phyloP scores from a whole-genome alignment of 1,140 invertebrate genomes.

The Melitaea cinxia region DNA sequence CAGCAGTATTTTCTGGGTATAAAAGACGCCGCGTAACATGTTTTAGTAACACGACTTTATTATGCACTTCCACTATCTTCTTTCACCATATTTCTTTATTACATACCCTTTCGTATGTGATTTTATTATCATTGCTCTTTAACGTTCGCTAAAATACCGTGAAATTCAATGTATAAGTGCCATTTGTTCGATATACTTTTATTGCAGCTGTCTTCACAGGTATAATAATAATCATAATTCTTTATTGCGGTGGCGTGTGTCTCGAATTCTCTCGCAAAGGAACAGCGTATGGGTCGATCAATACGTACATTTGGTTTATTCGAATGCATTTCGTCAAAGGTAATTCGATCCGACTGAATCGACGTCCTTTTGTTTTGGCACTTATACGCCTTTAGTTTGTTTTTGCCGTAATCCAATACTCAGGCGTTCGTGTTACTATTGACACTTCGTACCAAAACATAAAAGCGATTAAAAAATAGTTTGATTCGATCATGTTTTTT shows the following conservation, averaged over 20 bases:
- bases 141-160: conserved; percentile 5
- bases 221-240: conserved; percentile 40
- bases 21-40: no score
- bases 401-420: conserved; percentile 70
- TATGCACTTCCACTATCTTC: no score
- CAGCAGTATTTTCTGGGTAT: no score
- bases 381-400: conserved; percentile 77
- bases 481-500: conserved; percentile 20
- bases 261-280: conserved; percentile 36
- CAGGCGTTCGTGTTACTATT: conserved; percentile 71
- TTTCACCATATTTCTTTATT: neutral
- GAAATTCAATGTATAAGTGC: conserved; percentile 27
- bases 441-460: conserved; percentile 78
- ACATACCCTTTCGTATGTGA: neutral
- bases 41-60: no score
- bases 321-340: conserved; percentile 72
- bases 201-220: conserved; percentile 25
- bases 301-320: conserved; percentile 62
- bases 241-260: conserved; percentile 34
- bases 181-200: conserved; percentile 23
- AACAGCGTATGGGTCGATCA: conserved; percentile 50
- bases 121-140: conserved; percentile 11
- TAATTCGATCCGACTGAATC: conserved; percentile 70
- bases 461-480: conserved; percentile 54
- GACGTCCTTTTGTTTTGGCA: conserved; percentile 76